Conservation (phyloP, 1,140 invertebrate species). For the Meloidogyne exigua region DNA sequence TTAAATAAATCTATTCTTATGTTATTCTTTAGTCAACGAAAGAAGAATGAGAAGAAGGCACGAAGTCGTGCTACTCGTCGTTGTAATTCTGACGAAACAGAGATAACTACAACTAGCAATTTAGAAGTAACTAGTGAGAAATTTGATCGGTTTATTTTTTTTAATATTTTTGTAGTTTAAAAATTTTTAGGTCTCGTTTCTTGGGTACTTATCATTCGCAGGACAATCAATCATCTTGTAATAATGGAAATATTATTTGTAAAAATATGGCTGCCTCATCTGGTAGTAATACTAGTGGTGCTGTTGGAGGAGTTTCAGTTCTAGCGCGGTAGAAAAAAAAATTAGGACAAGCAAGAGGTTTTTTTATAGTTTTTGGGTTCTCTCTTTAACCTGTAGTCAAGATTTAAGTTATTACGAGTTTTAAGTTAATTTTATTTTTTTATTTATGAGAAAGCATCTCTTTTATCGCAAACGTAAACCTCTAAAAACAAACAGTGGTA, state of each 20-base stretch:
- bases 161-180: background rate
- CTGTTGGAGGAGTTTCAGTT: background rate
- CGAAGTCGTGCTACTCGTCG: conserved; percentile 20
- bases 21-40: background rate
- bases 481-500: background rate
- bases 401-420: background rate
- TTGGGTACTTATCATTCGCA: background rate
- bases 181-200: background rate
- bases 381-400: background rate
- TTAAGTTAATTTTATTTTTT: background rate
- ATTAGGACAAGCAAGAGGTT: background rate
- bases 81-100: conserved; percentile 16
- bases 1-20: conserved; percentile 11
- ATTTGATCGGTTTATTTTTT: background rate
- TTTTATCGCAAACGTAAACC: background rate
- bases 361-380: background rate
- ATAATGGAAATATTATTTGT: background rate
- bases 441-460: background rate
- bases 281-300: background rate
- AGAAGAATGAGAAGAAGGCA: conserved; percentile 24
- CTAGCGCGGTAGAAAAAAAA: background rate
- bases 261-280: background rate
- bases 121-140: background rate
- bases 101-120: background rate
- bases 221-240: background rate